Evolutionary conservation across 1,140 invertebrate species (phyloP).

Genomic region (Caenorhabditis latens): DNA sequence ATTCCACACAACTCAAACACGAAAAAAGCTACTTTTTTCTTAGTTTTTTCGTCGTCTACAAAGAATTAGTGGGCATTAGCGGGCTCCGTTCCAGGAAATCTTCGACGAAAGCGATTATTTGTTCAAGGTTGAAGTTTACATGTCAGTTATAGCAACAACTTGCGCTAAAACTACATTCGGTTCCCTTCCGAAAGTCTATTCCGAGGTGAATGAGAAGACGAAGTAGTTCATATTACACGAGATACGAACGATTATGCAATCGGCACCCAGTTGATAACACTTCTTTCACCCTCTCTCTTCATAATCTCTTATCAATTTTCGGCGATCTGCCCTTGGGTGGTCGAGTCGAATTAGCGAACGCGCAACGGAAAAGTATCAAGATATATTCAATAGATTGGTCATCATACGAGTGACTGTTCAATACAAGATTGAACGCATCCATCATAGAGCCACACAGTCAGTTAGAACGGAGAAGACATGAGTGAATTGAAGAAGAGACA

Average conservation of each 20-base stretch:
- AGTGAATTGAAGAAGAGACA: not conserved
- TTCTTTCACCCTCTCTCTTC: not conserved
- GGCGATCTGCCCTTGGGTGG: not conserved
- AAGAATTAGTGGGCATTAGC: not conserved
- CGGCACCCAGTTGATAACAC: not conserved
- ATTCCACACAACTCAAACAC: constrained; percentile 3
- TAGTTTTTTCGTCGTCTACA: not conserved
- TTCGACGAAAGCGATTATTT: not conserved
- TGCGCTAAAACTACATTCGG: no score
- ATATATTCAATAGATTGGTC: no score
- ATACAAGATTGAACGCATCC: no score
- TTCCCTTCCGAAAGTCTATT: no score
- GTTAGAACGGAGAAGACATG: not conserved
- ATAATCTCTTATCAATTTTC: not conserved
- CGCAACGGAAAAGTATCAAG: no score
- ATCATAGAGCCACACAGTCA: not conserved
- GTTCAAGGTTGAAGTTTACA: not conserved
- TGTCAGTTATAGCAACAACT: no score
- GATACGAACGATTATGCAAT: not conserved
- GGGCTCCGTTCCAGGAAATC: not conserved
- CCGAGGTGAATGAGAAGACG: no score
- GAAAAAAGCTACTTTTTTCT: no score
- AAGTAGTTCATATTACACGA: not conserved
- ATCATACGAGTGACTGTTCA: no score
- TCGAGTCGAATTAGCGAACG: no score